phyloP scores from a whole-genome alignment of 2,888 invertebrate species.

The Nebria brevicollis region DNA sequence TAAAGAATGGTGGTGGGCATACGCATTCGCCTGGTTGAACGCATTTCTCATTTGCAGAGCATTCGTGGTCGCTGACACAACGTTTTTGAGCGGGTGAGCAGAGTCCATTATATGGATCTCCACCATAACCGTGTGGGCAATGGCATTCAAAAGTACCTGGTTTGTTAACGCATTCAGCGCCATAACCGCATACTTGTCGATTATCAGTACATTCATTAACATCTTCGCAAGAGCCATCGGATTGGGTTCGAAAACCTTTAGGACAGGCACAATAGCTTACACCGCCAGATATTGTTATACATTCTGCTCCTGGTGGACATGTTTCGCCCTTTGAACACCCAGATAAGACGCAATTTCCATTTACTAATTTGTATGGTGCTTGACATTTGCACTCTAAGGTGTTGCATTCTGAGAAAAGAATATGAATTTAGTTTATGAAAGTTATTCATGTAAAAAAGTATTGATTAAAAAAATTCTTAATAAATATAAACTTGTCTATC shows the following conservation, averaged over 20 bases:
- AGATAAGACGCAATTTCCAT: constrained; percentile 85
- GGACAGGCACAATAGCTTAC: constrained; percentile 95
- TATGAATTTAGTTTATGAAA: neutral
- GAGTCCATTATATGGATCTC: constrained; percentile 83
- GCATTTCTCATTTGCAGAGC: constrained; percentile 87
- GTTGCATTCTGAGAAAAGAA: constrained; percentile 70
- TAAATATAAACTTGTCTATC: neutral
- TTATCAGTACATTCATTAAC: constrained; percentile 85
- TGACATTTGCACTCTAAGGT: constrained; percentile 87
- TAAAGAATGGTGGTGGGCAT: constrained; percentile 90
- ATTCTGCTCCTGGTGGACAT: constrained; percentile 89
- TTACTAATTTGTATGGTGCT: constrained; percentile 84
- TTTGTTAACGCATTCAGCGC: constrained; percentile 86
- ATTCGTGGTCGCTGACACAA: constrained; percentile 85
- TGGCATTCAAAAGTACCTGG: constrained; percentile 82
- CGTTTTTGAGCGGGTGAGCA: constrained; percentile 85
- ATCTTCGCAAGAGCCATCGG: constrained; percentile 86
- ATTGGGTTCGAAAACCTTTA: constrained; percentile 80
- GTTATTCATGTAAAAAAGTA: neutral
- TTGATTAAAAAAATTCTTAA: neutral
- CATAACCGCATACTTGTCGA: constrained; percentile 82
- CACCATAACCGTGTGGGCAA: constrained; percentile 83
- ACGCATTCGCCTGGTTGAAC: constrained; percentile 91
- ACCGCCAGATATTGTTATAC: constrained; percentile 88
- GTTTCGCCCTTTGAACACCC: constrained; percentile 83